A percentile compares a stretch with the other conserved stretches of the same genome.
Evolutionary conservation across 2,797 vertebrate species (phyloP).

Genomic region (Prunella strophiata): DNA sequence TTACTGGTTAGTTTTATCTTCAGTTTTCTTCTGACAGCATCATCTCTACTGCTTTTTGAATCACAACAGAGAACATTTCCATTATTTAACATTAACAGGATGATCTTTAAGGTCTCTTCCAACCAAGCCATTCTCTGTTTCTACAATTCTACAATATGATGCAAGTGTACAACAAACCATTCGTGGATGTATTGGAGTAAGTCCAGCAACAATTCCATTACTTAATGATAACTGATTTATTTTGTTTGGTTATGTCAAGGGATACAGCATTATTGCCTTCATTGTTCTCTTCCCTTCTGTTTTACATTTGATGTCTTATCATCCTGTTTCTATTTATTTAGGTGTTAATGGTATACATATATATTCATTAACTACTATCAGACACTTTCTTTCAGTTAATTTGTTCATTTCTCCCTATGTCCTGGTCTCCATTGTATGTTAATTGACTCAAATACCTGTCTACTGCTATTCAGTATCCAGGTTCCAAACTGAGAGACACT

Average conservation of each 20-base stretch:
- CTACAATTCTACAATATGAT: no score
- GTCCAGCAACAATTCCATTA: not conserved
- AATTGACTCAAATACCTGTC: not conserved
- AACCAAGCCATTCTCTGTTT: no score
- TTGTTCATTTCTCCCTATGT: not conserved
- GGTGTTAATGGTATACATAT: not conserved
- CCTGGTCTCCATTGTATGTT: not conserved
- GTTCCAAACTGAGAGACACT: not conserved
- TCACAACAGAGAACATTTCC: not conserved
- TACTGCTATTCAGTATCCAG: not conserved
- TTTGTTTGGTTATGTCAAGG: not conserved
- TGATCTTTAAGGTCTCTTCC: no score
- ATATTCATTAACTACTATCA: not conserved
- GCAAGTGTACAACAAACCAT: no score
- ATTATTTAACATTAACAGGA: not conserved
- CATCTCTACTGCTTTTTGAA: not conserved
- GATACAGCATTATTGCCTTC: not conserved
- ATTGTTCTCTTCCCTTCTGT: not conserved
- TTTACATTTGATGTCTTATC: not conserved
- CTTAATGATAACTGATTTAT: not conserved
- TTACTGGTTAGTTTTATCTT: not conserved
- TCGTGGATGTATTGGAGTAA: no score
- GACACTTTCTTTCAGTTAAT: not conserved
- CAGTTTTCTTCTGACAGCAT: not conserved
- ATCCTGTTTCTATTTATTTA: not conserved